A percentile compares a stretch with the other conserved stretches of the same genome.
These are phyloP conservation scores for Plotosus lineatus DNA, from an alignment of 2,113 vertebrate species.

Conservation along the genomic window DNA sequence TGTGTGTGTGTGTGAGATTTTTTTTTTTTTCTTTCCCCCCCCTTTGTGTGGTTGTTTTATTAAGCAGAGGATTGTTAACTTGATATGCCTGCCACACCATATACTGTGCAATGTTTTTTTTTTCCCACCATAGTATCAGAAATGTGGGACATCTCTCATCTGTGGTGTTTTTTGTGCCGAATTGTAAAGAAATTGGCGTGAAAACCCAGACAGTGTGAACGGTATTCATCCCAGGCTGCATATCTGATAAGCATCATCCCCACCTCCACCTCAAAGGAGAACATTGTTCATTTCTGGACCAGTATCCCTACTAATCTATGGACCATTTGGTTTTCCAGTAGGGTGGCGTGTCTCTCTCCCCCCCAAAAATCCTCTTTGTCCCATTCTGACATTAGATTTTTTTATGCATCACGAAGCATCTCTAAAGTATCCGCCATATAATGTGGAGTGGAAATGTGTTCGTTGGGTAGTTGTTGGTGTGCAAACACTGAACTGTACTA, in stretches of 20 bases:
- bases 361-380: too few relatives aligned
- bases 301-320: slow-evolving; percentile 32
- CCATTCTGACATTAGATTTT: too few relatives aligned
- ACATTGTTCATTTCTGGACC: slow-evolving; percentile 11
- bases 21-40: slow-evolving; percentile 10
- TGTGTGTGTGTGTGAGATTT: slow-evolving; percentile 2
- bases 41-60: too few relatives aligned
- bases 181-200: slow-evolving; percentile 34
- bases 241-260: not conserved
- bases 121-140: slow-evolving; percentile 6
- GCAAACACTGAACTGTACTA: slow-evolving; percentile 30
- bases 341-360: too few relatives aligned
- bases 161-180: slow-evolving; percentile 35
- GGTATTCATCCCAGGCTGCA: slow-evolving; percentile 16
- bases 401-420: slow-evolving; percentile 4
- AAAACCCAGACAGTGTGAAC: slow-evolving; percentile 13
- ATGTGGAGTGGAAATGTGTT: slow-evolving; percentile 22
- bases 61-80: slow-evolving; percentile 25
- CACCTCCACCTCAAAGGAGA: not conserved
- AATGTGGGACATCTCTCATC: slow-evolving; percentile 29
- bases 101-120: slow-evolving; percentile 37
- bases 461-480: slow-evolving; percentile 14
- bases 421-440: slow-evolving; percentile 8
- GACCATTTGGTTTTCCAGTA: slow-evolving; percentile 40
- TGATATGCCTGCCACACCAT: slow-evolving; percentile 14